phyloP scores from a whole-genome alignment of 2,888 invertebrate species.

The Rhingia campestris region DNA sequence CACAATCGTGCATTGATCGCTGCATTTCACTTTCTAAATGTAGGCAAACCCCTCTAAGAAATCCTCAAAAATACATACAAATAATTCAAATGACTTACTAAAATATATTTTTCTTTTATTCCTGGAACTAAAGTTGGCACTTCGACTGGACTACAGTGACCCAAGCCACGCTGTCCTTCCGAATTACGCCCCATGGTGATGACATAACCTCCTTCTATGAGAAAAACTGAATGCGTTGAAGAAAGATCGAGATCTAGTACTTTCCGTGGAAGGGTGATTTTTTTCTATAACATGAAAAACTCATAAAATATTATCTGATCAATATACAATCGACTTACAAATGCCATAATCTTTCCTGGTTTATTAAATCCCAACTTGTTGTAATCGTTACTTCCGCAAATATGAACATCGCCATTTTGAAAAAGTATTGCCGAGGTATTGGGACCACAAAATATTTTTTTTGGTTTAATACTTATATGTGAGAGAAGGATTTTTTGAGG shows the following conservation, averaged over 20 bases:
- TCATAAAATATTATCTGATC: slow-evolving; percentile 57
- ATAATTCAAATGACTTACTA: slow-evolving; percentile 74
- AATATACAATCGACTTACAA: slow-evolving; percentile 76
- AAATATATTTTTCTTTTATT: slow-evolving; percentile 80
- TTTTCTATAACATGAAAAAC: slow-evolving; percentile 78
- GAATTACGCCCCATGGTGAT: slow-evolving; percentile 87
- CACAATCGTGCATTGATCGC: slow-evolving; percentile 86
- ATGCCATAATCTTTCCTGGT: slow-evolving; percentile 79
- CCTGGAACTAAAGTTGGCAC: slow-evolving; percentile 79
- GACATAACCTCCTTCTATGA: slow-evolving; percentile 86
- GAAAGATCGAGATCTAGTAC: slow-evolving; percentile 86
- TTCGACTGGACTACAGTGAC: slow-evolving; percentile 79
- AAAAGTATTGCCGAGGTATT: slow-evolving; percentile 86
- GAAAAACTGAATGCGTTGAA: slow-evolving; percentile 85
- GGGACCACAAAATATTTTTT: slow-evolving; percentile 85
- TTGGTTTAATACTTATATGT: slow-evolving; percentile 83
- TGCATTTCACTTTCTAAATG: slow-evolving; percentile 86
- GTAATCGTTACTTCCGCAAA: slow-evolving; percentile 86
- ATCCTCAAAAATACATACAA: not conserved
- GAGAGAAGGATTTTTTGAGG: slow-evolving; percentile 79
- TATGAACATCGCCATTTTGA: slow-evolving; percentile 85
- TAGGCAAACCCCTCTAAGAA: slow-evolving; percentile 58
- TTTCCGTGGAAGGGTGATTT: slow-evolving; percentile 84
- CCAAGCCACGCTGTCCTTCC: slow-evolving; percentile 86
- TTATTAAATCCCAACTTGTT: slow-evolving; percentile 86